Base-by-base conservation (phyloP, 92 coral and sea anemone species). In the Epizoanthus rinbou region DNA sequence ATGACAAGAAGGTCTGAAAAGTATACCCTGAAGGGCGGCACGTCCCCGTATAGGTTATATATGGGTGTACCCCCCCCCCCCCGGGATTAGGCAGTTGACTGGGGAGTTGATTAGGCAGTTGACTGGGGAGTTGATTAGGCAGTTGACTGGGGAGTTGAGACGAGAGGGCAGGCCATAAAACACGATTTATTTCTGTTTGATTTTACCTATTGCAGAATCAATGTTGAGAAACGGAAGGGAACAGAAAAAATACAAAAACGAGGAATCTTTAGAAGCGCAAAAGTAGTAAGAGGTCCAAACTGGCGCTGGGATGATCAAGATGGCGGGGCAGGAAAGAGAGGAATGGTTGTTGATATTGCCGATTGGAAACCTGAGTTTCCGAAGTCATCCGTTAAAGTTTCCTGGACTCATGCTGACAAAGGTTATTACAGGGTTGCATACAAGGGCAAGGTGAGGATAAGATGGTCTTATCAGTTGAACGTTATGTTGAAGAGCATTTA, bases 331-430 rank as follows among this genome's bases (percentile, higher is more conserved):
- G 80, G 80, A 24, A 56, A 74, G 57, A 41, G 6, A 15, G 80
- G 80, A 74, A 64, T 56, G 80, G 80, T 74, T 54, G 16, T 74
- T 15, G 59, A 28, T 53, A 74, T 57, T 7, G 39, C 56, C 15
- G 80, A 56, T 22, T 74, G 80, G 80, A 74, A 74, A 74, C 80
- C 80, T 5, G 80, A 56, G 35, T 74, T 74, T 74, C 64, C 80
- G 9, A 54, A 56, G 25, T 22, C 80, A 56, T 53, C 80, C 6
- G 65, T 16, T 5, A 74, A 74, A 56, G 80, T 74, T 2, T 74
- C 80, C 10, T 74, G 80, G 80, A 22, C 80, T 54, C 16, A 74
- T 16, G 35, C 65, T 24, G 80, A 45, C 17, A 74, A 74, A 52
- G 39, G 57, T 25, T 53, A 53, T 45, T 74, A 74, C 80, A 56